Percentiles rank a stretch among this genome's conserved stretches.
Evolutionary conservation across 1,140 invertebrate species (phyloP).

Genomic region (Homalodisca vitripennis): DNA sequence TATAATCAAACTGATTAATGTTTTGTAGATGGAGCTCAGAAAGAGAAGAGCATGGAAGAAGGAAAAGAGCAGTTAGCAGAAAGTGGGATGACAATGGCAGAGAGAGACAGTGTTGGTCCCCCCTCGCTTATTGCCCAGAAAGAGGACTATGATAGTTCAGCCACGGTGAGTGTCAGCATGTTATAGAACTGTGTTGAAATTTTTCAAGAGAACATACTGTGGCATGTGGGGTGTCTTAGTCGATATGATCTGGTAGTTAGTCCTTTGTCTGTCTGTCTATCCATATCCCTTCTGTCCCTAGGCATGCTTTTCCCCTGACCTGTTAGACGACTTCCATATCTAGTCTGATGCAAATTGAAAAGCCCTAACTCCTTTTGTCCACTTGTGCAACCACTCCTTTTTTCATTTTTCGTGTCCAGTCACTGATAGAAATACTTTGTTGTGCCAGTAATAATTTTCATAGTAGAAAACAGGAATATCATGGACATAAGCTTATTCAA

Average conservation of each 20-base stretch:
- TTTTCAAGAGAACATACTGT: constrained; percentile 15
- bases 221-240: constrained; percentile 17
- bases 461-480: too few species aligned
- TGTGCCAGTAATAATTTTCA: too few species aligned
- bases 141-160: constrained; percentile 82
- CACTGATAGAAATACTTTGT: too few species aligned
- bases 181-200: too few species aligned
- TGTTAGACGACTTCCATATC: not conserved
- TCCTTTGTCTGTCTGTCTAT: constrained; percentile 21
- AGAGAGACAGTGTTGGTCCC: not conserved
- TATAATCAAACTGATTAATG: too few species aligned
- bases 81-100: not conserved
- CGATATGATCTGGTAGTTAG: constrained; percentile 10
- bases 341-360: too few species aligned
- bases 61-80: not conserved
- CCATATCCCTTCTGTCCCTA: not conserved
- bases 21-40: too few species aligned
- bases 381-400: too few species aligned
- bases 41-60: constrained; percentile 2
- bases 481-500: too few species aligned
- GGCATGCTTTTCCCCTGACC: not conserved
- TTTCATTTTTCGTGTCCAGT: too few species aligned
- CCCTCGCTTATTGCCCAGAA: constrained; percentile 46
- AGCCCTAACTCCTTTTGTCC: too few species aligned
- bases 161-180: constrained; percentile 63